These are phyloP conservation scores for Vultur gryphus DNA, from an alignment of 2,797 vertebrate genomes.

Conservation along the genomic window DNA sequence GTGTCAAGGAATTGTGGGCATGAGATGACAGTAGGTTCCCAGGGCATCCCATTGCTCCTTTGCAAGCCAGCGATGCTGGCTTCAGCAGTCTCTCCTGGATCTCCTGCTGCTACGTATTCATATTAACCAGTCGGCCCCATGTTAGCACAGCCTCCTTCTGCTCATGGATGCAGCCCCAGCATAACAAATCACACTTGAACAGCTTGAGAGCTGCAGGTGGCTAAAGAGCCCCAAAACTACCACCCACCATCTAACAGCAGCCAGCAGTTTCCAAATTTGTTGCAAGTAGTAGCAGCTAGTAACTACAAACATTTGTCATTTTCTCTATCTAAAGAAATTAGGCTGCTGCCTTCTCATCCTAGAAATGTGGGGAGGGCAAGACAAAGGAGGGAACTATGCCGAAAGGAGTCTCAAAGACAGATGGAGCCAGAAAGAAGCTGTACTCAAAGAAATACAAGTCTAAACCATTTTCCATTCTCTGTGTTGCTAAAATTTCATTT, in stretches of 20 bases:
- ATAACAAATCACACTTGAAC: not conserved
- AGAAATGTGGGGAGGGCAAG: not conserved
- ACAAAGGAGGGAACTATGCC: not conserved
- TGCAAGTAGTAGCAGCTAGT: not conserved
- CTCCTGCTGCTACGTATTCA: not conserved
- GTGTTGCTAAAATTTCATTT: not conserved
- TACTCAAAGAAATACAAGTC: not conserved
- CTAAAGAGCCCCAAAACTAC: not conserved
- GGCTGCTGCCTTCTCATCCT: not conserved
- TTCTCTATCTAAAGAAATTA: not conserved
- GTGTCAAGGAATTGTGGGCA: not conserved
- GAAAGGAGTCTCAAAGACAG: not conserved
- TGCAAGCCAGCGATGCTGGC: not conserved
- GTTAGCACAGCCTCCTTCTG: not conserved
- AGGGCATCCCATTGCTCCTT: not conserved
- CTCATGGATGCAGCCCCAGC: not conserved
- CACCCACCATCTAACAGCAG: not conserved
- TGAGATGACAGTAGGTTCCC: not conserved
- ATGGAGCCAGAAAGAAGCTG: not conserved
- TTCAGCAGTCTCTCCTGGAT: not conserved
- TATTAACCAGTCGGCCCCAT: not conserved
- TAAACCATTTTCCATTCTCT: not conserved
- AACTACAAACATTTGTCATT: not conserved
- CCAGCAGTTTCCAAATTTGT: not conserved
- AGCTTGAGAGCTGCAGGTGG: constrained; percentile 1